Conservation (phyloP, 2,113 vertebrate species). For the Erythrolamprus reginae region DNA sequence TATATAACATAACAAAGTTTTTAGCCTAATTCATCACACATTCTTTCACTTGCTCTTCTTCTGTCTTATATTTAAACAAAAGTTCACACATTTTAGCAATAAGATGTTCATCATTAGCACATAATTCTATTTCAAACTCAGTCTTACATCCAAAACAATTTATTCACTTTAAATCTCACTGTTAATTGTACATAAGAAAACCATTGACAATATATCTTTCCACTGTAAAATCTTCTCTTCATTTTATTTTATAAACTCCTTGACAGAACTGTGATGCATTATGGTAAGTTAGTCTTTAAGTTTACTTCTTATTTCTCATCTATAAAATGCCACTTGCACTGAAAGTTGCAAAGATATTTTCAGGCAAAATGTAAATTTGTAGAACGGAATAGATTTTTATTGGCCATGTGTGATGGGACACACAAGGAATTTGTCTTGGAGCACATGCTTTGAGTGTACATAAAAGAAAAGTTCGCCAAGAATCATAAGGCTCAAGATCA, state of each 20-base stretch:
- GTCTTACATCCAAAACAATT: not conserved
- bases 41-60: not conserved
- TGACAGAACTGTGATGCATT: not conserved
- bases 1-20: not conserved
- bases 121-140: not conserved
- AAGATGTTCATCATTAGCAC: not conserved
- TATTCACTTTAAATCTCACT: not conserved
- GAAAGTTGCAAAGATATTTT: not conserved
- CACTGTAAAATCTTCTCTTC: not conserved
- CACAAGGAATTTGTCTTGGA: too few relatives aligned
- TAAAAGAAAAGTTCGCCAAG: too few relatives aligned
- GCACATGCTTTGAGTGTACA: too few relatives aligned
- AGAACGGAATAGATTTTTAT: too few relatives aligned
- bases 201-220: not conserved
- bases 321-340: not conserved
- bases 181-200: not conserved
- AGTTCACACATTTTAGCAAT: not conserved
- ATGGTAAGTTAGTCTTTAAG: not conserved
- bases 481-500: too few relatives aligned
- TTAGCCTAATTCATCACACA: not conserved
- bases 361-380: not conserved
- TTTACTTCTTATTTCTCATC: not conserved
- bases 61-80: not conserved
- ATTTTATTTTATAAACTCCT: not conserved
- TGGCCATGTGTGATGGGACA: too few relatives aligned